These are phyloP conservation scores for Heliornis fulica DNA, from an alignment of 2,113 vertebrate genomes.

Conservation along the genomic window DNA sequence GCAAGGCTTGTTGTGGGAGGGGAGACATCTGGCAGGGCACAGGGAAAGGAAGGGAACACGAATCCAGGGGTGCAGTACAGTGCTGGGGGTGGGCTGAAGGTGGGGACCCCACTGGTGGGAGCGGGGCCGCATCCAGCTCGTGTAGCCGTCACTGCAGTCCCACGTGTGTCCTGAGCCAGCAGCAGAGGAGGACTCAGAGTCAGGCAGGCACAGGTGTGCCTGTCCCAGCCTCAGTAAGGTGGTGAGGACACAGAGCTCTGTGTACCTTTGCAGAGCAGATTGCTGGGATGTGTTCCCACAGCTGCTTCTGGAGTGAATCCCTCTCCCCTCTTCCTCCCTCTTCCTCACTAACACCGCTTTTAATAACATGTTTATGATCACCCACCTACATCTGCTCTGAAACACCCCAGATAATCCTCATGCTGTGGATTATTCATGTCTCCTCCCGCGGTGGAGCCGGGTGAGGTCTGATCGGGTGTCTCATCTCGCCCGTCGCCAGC, in stretches of 20 bases:
- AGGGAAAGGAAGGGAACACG: rapidly evolving
- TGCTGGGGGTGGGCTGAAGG: neutral
- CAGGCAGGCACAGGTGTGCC: rapidly evolving
- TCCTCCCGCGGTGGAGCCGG: neutral
- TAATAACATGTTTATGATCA: neutral
- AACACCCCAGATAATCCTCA: neutral
- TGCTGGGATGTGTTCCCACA: neutral
- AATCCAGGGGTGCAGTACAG: rapidly evolving
- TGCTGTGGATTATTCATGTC: conserved; percentile 9
- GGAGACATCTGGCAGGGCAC: neutral
- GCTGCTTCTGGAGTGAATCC: neutral
- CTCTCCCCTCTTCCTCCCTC: neutral
- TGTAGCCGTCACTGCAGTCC: rapidly evolving
- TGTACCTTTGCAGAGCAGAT: neutral
- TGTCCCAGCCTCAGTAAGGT: rapidly evolving
- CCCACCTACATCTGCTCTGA: neutral
- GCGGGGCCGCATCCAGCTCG: rapidly evolving
- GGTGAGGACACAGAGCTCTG: neutral
- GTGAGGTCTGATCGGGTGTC: neutral
- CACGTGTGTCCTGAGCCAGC: rapidly evolving
- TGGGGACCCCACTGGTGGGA: rapidly evolving
- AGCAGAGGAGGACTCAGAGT: neutral
- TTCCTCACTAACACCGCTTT: neutral
- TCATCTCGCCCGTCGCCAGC: neutral
- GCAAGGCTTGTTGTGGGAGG: neutral